Base-by-base conservation (phyloP, 2,113 vertebrate species). In the Elephas maximus region DNA sequence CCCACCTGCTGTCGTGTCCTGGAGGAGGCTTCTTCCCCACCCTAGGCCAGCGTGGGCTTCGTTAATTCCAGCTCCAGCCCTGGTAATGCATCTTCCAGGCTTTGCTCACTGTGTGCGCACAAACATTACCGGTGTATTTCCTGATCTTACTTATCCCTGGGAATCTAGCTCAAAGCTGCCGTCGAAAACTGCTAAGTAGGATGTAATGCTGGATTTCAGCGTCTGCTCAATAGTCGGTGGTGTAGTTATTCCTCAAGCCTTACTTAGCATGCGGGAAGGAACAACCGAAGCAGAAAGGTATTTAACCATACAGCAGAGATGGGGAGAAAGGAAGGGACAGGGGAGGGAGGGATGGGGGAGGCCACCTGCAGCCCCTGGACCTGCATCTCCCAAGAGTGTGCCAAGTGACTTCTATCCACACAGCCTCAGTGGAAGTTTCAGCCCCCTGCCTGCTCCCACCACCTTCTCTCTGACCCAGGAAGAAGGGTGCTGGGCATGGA, bases 101-200 rank as follows among this genome's bases (percentile, higher is more conserved):
- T 91, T 97, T 79, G 12, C 94, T 97, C 3, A 0, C 67, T 23
- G 97, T 92, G 97, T 90, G 37, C 37, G 83, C 9, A 92, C 98
- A 98, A 98, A 98, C 92, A 99, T 98, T 98, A 98, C 96, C 96
- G 0, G 95, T 80, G 88, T 96, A 81, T 97, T 98, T 98, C 95
- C 95, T 98, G 82, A 98, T 97, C 97, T 98, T 95, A 97, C 96
- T 98, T 98, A 99, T 99, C 98, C 98, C 98, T 2, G 0, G 96
- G 97, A 98, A 99, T 98, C 98, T 98, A 97, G 98, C 98, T 98
- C 98, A 98, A 99, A 99, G 98, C 98, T 93, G 0, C 26, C 97
- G 98, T 98, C 98, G 97, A 98, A 99, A 99, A 98, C 93, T 97
- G 98, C 82, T 98, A 98, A 98, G 98, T 97, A 98, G 97, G 94